Evolutionary conservation across 1,140 invertebrate species (phyloP), one percentile per base, ranked within the genome.

Genomic region (Bombus balteatus): DNA sequence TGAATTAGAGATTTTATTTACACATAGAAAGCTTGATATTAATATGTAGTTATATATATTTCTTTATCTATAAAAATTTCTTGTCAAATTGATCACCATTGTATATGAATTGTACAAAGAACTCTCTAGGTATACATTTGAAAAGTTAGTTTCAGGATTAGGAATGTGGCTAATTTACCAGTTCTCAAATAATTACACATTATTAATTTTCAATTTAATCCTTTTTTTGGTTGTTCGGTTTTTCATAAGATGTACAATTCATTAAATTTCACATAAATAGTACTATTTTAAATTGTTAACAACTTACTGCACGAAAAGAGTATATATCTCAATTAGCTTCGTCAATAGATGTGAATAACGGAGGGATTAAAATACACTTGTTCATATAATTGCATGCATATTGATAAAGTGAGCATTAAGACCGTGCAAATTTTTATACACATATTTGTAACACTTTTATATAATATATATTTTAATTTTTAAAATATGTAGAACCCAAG

Each of bases 361-460:
- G 22, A 32, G 10, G 32, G 3, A 73, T 32, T 34, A 43, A 57
- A 12, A 25, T 5, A 34, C 2, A 41, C 18, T 41, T 25, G 6
- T 72, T 32, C 3, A 22, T 39, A 28, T 41, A 78, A 39, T 78
- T 43, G 12, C 34, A 57, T 57, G 28, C 39, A 28, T 34, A 12
- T 34, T 37, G 10, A 34, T 37, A 59, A 28, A 83, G 57, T 57
- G 34, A 66, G 41, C 74, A 77, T 76, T 39, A 68, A 47, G 32
- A 68, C 8, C n/a, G 5, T 47, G 39, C 6, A 68, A 68, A 77
- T 68, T 47, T 83, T 76, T 76, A 41, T 18, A 41, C 13, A 41
- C 18, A 37, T 66, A 76, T 66, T 83, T 83, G 34, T 77, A 68
- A 66, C 28, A 68, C 9, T 83, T 82, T 75, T 76, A 53, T 83